These are phyloP conservation scores for Eilema griseolum DNA, from an alignment of 2,888 invertebrate genomes.

Conservation along the genomic window DNA sequence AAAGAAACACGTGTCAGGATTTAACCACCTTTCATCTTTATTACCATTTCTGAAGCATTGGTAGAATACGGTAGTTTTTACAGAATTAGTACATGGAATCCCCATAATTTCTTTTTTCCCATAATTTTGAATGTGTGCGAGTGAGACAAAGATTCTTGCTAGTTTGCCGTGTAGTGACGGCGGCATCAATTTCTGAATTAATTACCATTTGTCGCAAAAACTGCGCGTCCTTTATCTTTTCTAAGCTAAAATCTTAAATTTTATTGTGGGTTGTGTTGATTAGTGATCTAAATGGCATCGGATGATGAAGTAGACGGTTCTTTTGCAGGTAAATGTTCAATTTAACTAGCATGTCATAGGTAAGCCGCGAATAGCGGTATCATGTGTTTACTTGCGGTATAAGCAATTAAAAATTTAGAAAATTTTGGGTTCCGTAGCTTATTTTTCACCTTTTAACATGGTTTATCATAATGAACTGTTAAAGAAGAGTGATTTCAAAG, in stretches of 20 bases:
- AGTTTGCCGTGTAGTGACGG: conserved; percentile 82
- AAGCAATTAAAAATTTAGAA: conserved; percentile 85
- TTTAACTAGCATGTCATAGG: conserved; percentile 86
- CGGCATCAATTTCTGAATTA: conserved; percentile 87
- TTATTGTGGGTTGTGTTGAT: conserved; percentile 73
- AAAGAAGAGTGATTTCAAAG: conserved; percentile 51
- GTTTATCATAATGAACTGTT: conserved; percentile 48
- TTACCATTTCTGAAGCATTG: conserved; percentile 5
- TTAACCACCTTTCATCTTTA: conserved; percentile 7
- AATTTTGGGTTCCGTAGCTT: conserved; percentile 63
- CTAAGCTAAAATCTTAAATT: conserved; percentile 77
- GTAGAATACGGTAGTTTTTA: conserved; percentile 40
- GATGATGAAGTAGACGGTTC: conserved; percentile 96
- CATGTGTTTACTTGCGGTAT: conserved; percentile 87
- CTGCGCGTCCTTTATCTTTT: conserved; percentile 86
- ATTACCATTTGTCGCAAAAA: conserved; percentile 87
- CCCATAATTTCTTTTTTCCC: conserved; percentile 64
- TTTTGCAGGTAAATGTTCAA: conserved; percentile 92
- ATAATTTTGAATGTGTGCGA: conserved; percentile 60
- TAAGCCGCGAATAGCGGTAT: conserved; percentile 88
- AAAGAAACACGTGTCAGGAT: conserved; percentile 23
- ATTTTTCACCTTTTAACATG: conserved; percentile 46
- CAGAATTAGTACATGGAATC: conserved; percentile 29
- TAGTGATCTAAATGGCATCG: conserved; percentile 91
- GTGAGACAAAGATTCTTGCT: conserved; percentile 74